Percentiles rank a stretch among this genome's conserved stretches.
Evolutionary conservation across 2,113 vertebrate species (phyloP).

Genomic region (Ceyx cyanopectus): DNA sequence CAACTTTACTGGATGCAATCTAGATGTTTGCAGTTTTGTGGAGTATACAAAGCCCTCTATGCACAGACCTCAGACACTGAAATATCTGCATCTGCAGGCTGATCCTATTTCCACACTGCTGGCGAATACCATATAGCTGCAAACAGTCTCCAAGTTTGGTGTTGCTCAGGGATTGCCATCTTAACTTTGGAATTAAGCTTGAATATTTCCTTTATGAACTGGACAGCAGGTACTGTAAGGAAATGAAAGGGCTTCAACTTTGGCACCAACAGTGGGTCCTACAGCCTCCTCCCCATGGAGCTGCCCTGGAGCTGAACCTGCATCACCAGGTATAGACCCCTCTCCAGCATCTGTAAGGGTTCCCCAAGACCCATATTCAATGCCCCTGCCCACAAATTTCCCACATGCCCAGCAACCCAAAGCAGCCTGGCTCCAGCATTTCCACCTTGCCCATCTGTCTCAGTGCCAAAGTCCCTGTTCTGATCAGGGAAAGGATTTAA

Average conservation of each 20-base stretch:
- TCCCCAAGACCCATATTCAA: background rate
- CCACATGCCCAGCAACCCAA: background rate
- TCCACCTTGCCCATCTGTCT: background rate
- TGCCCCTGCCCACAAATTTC: background rate
- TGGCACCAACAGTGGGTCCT: background rate
- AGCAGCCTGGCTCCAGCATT: background rate
- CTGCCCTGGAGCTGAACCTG: background rate
- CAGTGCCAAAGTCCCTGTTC: background rate
- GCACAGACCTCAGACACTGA: background rate
- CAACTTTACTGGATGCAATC: background rate
- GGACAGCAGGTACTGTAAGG: background rate
- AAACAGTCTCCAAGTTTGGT: background rate
- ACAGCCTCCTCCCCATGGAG: background rate
- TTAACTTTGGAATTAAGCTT: background rate
- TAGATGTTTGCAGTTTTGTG: background rate
- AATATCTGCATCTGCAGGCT: background rate
- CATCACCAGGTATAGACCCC: rapidly evolving
- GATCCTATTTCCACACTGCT: background rate
- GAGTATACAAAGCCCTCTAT: background rate
- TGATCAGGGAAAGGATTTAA: background rate
- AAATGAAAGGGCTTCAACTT: background rate
- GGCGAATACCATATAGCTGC: background rate
- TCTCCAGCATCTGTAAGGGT: background rate
- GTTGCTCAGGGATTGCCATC: background rate
- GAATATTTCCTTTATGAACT: background rate